phyloP scores from a whole-genome alignment of 1,140 invertebrate species.

The Bombus cullumanus region DNA sequence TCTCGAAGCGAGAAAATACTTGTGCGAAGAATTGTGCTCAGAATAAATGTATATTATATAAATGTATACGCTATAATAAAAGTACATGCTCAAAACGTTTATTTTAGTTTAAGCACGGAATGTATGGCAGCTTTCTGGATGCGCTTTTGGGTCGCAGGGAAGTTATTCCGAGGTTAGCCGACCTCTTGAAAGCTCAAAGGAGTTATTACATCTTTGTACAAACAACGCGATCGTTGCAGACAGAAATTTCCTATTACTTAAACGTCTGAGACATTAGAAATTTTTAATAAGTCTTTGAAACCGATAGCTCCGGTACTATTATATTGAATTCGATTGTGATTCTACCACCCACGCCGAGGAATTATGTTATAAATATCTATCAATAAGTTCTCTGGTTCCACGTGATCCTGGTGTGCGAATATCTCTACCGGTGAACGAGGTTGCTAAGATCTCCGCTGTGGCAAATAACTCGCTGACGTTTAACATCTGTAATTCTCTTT shows the following conservation, averaged over 20 bases:
- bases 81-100: background rate
- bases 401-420: background rate
- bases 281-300: background rate
- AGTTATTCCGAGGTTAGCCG: conserved; percentile 38
- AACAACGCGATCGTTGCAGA: conserved; percentile 20
- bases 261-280: background rate
- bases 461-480: background rate
- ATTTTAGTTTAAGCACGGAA: background rate
- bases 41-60: too few relatives aligned
- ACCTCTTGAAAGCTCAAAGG: conserved; percentile 19
- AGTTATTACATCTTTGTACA: conserved; percentile 44
- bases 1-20: too few relatives aligned
- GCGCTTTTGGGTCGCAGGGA: conserved; percentile 33
- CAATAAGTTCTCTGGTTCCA: background rate
- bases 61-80: too few relatives aligned
- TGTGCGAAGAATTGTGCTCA: too few relatives aligned
- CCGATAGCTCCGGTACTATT: background rate
- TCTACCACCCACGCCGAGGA: too few relatives aligned
- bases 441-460: background rate
- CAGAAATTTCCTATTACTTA: conserved; percentile 9
- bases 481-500: conserved; percentile 7
- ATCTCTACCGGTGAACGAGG: background rate
- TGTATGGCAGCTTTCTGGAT: background rate
- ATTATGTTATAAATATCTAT: background rate
- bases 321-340: background rate